Evolutionary conservation across 2,888 invertebrate species (phyloP), one percentile per base, ranked within the genome.

Genomic region (Leptinotarsa peninsularis): DNA sequence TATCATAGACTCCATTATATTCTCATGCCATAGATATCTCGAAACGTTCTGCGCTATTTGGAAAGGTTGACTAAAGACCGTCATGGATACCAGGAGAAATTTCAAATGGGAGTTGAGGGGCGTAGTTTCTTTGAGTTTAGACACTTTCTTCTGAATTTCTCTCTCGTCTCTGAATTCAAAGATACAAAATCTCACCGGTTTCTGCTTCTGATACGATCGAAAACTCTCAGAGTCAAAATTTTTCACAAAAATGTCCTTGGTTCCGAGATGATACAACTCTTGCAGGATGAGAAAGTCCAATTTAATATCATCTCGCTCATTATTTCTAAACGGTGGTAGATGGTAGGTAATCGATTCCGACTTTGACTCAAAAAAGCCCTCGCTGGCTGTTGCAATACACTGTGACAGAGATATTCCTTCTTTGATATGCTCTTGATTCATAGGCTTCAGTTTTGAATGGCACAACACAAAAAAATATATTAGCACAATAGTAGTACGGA

Each of bases 341-440:
- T 72, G 69, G 23, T 74, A 74, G 13, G 63, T 69, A 14, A 76
- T 66, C 14, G 66, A 72, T 52, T 75, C 66, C 33, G 56, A 74
- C 14, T 60, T 23, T 5, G 50, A 56, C 7, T 10, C 67, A 49
- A 79, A 76, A 21, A 54, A 73, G 14, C 66, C 52, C 66, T 74
- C 66, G 4, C 66, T 67, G 33, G 74, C 76, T 21, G 52, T 67
- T 5, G 72, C 18, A 4, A 79, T 54, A 54, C 79, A 79, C 58
- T 76, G 72, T 10, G 72, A 73, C 5, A 79, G 63, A 50, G 77
- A 77, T 67, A 67, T n/a, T 17, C 68, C n/a, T 10, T 68, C 21
- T 49, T 73, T 66, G n/a, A 73, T 67, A 10, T 73, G 33, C 23
- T 67, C 43, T 56, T 27, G 58, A 18, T 67, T 43, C 3, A 71